A percentile compares a stretch with the other conserved stretches of the same genome.
Evolutionary conservation across 2,888 invertebrate genomes (phyloP).

Genomic region (Dasysyrphus tricinctus): DNA sequence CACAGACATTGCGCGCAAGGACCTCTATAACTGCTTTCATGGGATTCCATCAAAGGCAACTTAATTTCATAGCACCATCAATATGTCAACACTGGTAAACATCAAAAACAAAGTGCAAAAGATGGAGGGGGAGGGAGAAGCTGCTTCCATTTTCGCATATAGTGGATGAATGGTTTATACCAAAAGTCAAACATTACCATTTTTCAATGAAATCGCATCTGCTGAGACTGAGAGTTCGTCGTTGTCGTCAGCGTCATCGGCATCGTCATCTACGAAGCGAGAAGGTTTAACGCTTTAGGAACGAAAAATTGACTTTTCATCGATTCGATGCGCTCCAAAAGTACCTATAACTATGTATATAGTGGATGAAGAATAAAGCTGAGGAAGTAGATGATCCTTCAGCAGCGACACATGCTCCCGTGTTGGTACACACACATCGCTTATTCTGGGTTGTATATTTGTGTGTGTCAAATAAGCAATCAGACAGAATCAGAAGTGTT

Average conservation of each 20-base stretch:
- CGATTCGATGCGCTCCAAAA: slow-evolving; percentile 45
- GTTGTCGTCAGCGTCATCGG: slow-evolving; percentile 8
- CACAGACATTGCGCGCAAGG: slow-evolving; percentile 44
- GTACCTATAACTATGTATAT: background rate
- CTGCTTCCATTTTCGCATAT: background rate
- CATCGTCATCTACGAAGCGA: slow-evolving; percentile 23
- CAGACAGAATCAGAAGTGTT: slow-evolving; percentile 65
- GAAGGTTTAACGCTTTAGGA: slow-evolving; percentile 52
- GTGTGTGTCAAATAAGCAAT: slow-evolving; percentile 68
- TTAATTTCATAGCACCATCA: slow-evolving; percentile 72
- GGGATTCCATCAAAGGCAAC: slow-evolving; percentile 66
- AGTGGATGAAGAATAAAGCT: slow-evolving; percentile 14
- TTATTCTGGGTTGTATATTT: slow-evolving; percentile 34
- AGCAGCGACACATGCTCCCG: slow-evolving; percentile 41
- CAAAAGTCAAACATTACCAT: slow-evolving; percentile 66
- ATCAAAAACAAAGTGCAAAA: slow-evolving; percentile 69
- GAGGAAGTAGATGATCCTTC: slow-evolving; percentile 45
- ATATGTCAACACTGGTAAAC: slow-evolving; percentile 72
- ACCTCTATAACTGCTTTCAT: slow-evolving; percentile 39
- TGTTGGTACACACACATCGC: slow-evolving; percentile 20
- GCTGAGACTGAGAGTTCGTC: slow-evolving; percentile 24
- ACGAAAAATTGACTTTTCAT: slow-evolving; percentile 64
- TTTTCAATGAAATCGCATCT: slow-evolving; percentile 64
- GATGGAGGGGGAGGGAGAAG: background rate
- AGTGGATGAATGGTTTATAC: background rate